These are phyloP conservation scores for Microtus montanus DNA, from an alignment of 2,113 vertebrate genomes.

Conservation along the genomic window DNA sequence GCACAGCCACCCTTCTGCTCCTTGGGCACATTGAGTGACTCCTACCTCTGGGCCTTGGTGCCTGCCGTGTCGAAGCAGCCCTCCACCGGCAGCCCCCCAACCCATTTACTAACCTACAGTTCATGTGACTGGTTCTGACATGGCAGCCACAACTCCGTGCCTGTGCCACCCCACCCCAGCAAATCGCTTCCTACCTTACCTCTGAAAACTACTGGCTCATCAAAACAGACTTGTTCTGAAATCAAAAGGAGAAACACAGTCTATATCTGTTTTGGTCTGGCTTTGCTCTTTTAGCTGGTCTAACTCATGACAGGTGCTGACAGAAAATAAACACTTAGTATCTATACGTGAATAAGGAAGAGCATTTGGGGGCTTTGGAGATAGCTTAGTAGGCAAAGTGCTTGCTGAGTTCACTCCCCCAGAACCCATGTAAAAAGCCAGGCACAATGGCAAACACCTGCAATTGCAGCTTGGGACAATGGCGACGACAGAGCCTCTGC, in stretches of 20 bases:
- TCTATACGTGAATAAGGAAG: background rate
- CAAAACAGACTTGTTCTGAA: background rate
- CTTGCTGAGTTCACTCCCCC: background rate
- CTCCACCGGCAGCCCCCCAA: background rate
- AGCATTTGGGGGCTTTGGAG: background rate
- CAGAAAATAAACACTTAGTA: background rate
- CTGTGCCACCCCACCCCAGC: background rate
- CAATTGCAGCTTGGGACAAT: background rate
- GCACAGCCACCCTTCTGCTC: background rate
- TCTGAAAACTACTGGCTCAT: background rate
- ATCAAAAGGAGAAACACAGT: background rate
- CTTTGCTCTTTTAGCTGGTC: background rate
- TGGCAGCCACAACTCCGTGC: background rate
- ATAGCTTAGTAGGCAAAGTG: background rate
- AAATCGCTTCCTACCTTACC: background rate
- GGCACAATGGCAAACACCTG: background rate
- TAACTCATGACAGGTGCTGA: background rate
- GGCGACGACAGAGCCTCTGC: background rate
- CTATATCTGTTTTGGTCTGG: background rate
- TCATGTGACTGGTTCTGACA: background rate
- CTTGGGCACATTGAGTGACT: background rate
- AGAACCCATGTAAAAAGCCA: background rate
- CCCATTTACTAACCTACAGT: background rate
- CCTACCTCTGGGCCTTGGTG: background rate
- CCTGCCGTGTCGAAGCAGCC: background rate